Base-by-base conservation (phyloP, 2,113 vertebrate species). In the Prinia subflava region DNA sequence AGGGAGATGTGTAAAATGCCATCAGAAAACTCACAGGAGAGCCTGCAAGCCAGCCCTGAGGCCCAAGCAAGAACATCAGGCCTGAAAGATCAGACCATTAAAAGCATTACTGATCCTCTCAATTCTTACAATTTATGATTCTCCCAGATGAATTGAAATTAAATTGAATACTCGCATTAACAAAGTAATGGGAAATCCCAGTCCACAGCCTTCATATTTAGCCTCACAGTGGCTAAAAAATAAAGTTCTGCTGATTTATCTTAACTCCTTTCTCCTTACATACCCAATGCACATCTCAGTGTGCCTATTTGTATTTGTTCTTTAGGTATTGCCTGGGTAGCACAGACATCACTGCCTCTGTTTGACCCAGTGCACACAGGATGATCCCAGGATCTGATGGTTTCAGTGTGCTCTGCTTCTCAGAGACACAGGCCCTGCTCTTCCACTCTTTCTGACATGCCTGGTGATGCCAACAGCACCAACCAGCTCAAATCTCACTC, bases 121-220 rank as follows among this genome's bases (percentile, higher is more conserved):
- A 82, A 39, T 90, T 90, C 75, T 64, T 89, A 84, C 44, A 78
- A 57, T 84, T 82, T 68, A 56, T 60, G 47, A 80, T 74, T 85
- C 74, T 76, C 89, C 82, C 87, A 69, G 28, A 55, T 89, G 71
- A 87, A 85, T 47, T 4, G 1, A 91, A 96, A 94, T 92, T 83
- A 87, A 94, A 92, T 64, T 76, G 56, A 84, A 95, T 30, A 25
- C 50, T 84, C 69, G 65, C 35, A 83, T 76, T 76, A 91, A 91
- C 78, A 82, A 79, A 70, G 55, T 50, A 83, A 92, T 69, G 47
- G 62, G 84, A 87, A 96, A 92, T 91, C 74, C 53, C 84, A 44
- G 46, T 74, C 69, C 42, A 55, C 49, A 74, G 50, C 33, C 46
- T 83, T 96, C 86, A 57, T 57, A 73, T 84, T 94, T 92, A 90